These are phyloP conservation scores for Drosophila truncata DNA, from an alignment of 1,140 invertebrate genomes.

Conservation along the genomic window DNA sequence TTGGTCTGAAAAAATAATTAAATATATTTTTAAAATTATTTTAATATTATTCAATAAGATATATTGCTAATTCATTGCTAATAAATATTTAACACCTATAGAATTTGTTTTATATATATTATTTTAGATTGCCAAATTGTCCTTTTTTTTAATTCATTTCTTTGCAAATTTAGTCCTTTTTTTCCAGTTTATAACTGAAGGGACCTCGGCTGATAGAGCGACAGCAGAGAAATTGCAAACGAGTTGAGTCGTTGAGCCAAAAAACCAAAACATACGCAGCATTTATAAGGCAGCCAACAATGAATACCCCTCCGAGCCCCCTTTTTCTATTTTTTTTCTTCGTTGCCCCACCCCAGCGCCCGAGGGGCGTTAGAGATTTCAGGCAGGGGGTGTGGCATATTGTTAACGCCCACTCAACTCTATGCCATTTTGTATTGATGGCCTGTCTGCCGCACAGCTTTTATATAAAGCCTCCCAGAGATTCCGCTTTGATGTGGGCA, in stretches of 20 bases:
- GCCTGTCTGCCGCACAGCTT: constrained; percentile 82
- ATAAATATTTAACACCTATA: too few species aligned
- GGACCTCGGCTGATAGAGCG: constrained; percentile 62
- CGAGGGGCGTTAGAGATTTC: constrained; percentile 13
- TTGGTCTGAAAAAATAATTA: neutral
- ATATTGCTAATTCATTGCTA: too few species aligned
- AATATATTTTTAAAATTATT: neutral
- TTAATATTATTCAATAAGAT: too few species aligned
- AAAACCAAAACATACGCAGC: constrained; percentile 84
- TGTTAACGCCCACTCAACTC: constrained; percentile 82
- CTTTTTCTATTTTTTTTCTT: neutral
- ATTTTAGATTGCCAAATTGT: too few species aligned
- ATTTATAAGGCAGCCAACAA: constrained; percentile 80
- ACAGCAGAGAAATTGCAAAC: constrained; percentile 82
- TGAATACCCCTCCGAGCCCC: constrained; percentile 41
- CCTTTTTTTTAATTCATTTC: neutral
- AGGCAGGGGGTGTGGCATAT: constrained; percentile 53
- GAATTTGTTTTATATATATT: too few species aligned
- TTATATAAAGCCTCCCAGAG: constrained; percentile 79
- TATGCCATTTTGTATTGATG: constrained; percentile 84
- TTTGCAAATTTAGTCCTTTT: neutral
- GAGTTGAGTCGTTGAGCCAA: constrained; percentile 81
- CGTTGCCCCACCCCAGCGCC: neutral
- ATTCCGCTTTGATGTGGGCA: constrained; percentile 52
- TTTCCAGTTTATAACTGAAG: constrained; percentile 1